phyloP scores from a whole-genome alignment of 2,797 vertebrate species.

The Pseudotriccus pelzelni region DNA sequence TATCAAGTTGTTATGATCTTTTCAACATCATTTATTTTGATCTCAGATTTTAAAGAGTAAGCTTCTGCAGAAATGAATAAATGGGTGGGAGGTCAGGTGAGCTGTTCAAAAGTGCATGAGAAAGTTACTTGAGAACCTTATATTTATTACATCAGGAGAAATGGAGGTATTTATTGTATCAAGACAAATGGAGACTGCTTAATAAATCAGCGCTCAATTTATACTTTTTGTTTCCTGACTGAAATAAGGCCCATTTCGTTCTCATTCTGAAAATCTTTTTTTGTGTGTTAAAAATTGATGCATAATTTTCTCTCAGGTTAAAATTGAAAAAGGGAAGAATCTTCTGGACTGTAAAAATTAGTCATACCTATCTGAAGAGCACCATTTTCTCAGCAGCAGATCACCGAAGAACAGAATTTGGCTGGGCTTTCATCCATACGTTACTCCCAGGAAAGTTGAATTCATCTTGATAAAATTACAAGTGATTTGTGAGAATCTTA shows the following conservation, averaged over 20 bases:
- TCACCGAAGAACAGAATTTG: background rate
- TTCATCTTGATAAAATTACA: background rate
- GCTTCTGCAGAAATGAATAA: background rate
- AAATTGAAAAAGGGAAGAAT: background rate
- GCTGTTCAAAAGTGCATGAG: background rate
- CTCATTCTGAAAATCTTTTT: background rate
- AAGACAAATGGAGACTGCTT: background rate
- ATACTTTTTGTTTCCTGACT: background rate
- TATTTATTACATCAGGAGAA: background rate
- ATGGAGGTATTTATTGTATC: background rate
- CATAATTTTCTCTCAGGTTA: background rate
- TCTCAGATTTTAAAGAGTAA: constrained; percentile 17
- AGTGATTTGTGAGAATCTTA: background rate
- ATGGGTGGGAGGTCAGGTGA: constrained; percentile 2
- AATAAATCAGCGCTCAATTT: background rate
- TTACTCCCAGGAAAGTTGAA: background rate
- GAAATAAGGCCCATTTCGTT: background rate
- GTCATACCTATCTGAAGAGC: background rate
- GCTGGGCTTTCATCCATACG: background rate
- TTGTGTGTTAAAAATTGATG: background rate
- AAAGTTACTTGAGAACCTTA: background rate
- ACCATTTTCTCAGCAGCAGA: background rate
- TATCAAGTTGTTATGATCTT: constrained; percentile 44
- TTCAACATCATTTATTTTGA: constrained; percentile 41
- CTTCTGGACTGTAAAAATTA: background rate